Evolutionary conservation across 2,797 vertebrate species (phyloP).

Genomic region (Sebastes alutus): DNA sequence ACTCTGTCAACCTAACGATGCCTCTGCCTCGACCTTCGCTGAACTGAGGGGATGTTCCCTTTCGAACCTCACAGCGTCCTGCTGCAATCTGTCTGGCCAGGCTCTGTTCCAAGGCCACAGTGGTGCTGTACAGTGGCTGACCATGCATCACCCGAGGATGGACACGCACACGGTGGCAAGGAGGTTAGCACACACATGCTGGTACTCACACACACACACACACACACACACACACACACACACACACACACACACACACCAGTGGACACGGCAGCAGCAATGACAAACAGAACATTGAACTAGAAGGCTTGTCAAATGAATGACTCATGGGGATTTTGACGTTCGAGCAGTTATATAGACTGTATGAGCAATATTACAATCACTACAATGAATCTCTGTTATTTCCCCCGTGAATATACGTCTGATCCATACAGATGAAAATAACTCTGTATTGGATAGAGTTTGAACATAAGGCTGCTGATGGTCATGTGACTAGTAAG

Average conservation of each 20-base stretch:
- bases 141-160: constrained; percentile 59
- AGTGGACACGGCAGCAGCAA: not conserved
- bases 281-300: constrained; percentile 34
- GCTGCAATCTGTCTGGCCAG: constrained; percentile 66
- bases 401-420: not conserved
- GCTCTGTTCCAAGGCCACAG: constrained; percentile 60
- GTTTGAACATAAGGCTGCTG: not conserved
- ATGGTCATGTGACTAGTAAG: not conserved
- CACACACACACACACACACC: not conserved
- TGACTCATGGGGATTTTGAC: constrained; percentile 32
- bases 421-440: not conserved
- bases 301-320: constrained; percentile 29
- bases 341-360: too few species aligned
- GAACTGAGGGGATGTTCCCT: constrained; percentile 63
- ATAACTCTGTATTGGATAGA: not conserved
- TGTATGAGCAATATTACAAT: not conserved
- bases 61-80: constrained; percentile 34
- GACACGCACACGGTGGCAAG: constrained; percentile 25
- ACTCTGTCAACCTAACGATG: constrained; percentile 76
- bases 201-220: not conserved
- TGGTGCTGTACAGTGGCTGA: constrained; percentile 46
- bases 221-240: not conserved
- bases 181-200: constrained; percentile 15
- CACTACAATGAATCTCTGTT: not conserved
- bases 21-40: constrained; percentile 66